phyloP scores from a whole-genome alignment of 2,113 vertebrate species.

The Cervus canadensis region DNA sequence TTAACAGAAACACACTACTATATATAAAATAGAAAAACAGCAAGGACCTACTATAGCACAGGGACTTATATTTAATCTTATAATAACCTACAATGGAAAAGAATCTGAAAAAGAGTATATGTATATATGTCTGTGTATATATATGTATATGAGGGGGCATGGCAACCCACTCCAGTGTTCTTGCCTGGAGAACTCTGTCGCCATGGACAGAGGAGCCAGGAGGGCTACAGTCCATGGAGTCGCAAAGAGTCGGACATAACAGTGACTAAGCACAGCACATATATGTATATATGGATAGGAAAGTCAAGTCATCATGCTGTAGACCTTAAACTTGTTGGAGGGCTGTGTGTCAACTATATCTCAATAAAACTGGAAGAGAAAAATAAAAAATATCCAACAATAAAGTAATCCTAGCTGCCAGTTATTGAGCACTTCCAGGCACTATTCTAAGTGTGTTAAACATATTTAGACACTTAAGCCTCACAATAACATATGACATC shows the following conservation, averaged over 20 bases:
- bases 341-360: neutral
- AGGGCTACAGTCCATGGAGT: neutral
- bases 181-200: neutral
- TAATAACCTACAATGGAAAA: neutral
- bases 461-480: neutral
- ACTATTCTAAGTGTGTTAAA: neutral
- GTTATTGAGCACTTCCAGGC: neutral
- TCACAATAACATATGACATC: neutral
- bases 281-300: neutral
- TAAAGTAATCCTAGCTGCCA: neutral
- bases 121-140: neutral
- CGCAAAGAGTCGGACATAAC: neutral
- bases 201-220: neutral
- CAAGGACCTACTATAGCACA: neutral
- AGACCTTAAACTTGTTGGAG: neutral
- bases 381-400: neutral
- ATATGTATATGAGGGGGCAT: neutral
- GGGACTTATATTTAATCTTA: neutral
- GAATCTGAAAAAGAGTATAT: neutral
- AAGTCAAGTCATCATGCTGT: neutral
- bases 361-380: neutral
- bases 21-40: neutral
- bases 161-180: neutral
- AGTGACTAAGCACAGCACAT: neutral
- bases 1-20: neutral